These are phyloP conservation scores for Prionailurus bengalensis DNA, from an alignment of 2,113 vertebrate genomes.

Conservation along the genomic window DNA sequence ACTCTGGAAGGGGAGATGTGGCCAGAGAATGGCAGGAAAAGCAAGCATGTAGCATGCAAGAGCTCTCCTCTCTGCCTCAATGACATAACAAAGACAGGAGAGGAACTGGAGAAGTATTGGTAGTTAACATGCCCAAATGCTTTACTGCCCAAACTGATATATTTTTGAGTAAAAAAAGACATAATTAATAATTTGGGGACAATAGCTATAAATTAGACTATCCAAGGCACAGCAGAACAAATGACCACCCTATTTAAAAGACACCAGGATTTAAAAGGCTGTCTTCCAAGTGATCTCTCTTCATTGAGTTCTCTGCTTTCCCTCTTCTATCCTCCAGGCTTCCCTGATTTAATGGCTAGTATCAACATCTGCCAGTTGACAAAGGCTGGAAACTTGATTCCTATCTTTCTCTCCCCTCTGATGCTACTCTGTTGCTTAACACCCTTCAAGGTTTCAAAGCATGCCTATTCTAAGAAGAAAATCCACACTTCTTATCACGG, in stretches of 20 bases:
- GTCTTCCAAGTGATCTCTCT: background rate
- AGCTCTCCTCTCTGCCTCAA: background rate
- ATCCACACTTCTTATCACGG: background rate
- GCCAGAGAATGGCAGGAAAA: background rate
- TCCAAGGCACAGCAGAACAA: background rate
- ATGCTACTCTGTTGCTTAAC: background rate
- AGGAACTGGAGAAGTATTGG: background rate
- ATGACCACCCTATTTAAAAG: background rate
- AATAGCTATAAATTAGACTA: background rate
- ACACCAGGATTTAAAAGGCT: background rate
- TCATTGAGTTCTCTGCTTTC: background rate
- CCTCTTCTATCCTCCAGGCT: background rate
- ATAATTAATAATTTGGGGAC: background rate
- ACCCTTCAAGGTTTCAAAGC: background rate
- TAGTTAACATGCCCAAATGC: background rate
- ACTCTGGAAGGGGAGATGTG: background rate
- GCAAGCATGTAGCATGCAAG: background rate
- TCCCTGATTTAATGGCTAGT: background rate
- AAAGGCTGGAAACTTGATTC: background rate
- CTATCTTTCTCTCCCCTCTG: background rate
- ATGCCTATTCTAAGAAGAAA: background rate
- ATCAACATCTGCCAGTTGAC: background rate
- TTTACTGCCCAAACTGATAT: background rate
- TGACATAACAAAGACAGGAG: background rate
- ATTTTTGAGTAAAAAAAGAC: background rate